Evolutionary conservation across 2,888 invertebrate genomes (phyloP).

Genomic region (Anarsia innoxiella): DNA sequence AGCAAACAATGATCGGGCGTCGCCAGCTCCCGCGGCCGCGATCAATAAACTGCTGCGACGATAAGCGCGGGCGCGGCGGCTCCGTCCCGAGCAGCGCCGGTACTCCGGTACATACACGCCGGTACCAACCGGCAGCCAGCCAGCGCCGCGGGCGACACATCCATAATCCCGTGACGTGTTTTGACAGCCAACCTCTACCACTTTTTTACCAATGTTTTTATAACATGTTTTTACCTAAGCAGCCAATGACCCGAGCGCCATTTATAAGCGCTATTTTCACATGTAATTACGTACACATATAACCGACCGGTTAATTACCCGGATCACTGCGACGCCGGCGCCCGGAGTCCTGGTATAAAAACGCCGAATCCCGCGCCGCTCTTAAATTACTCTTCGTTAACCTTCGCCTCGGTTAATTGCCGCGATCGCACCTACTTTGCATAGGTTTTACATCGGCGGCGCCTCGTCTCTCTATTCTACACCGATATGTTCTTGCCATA

Average conservation of each 20-base stretch:
- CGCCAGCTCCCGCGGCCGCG: conserved; percentile 32
- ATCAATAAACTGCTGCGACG: conserved; percentile 48
- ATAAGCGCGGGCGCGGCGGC: conserved; percentile 25
- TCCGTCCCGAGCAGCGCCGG: too few relatives aligned
- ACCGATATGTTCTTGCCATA: conserved; percentile 57
- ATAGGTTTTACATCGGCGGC: conserved; percentile 27
- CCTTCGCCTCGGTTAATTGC: conserved; percentile 41
- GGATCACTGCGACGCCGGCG: conserved; percentile 50
- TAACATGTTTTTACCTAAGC: conserved; percentile 31
- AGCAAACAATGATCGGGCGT: conserved; percentile 63
- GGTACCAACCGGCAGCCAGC: too few relatives aligned
- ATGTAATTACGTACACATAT: conserved; percentile 63
- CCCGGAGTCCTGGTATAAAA: conserved; percentile 42
- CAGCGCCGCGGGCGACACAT: conserved; percentile 55
- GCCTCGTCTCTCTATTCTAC: conserved; percentile 58
- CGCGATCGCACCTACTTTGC: conserved; percentile 25
- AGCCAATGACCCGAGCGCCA: conserved; percentile 49
- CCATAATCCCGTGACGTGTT: conserved; percentile 69
- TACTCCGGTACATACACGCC: too few relatives aligned
- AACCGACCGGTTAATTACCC: conserved; percentile 65
- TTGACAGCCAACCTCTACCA: conserved; percentile 52
- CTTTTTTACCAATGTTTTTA: conserved; percentile 46
- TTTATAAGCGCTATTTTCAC: conserved; percentile 52
- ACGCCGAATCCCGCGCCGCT: conserved; percentile 50
- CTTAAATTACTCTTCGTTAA: conserved; percentile 51